Evolutionary conservation across 1,140 invertebrate genomes (phyloP), one percentile per base, ranked within the genome.

Genomic region (Chrysopa pallens): DNA sequence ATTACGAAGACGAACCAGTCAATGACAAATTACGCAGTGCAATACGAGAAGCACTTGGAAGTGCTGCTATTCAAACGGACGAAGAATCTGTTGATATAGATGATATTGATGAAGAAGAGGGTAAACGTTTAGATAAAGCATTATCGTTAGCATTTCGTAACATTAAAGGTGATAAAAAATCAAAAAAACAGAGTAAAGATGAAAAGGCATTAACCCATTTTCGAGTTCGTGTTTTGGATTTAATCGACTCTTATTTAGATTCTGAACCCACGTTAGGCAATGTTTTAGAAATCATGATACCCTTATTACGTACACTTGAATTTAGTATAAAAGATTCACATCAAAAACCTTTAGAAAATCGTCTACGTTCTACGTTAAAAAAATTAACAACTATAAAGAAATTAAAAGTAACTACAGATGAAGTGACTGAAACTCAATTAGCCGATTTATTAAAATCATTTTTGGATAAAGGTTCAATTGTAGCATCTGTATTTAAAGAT

Each of bases 61-160:
- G 62, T 33, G 67, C 66, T 36, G 65, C 63, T 1, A 50, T 57
- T 8, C 64, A 73, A 49, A 68, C 68, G 28, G 77, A 80, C 40
- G 64, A 70, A 17, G 78, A 80, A 55, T 80, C 79, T 45, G 63
- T 84, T 7, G 79, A 85, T 48, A 68, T 83, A 12, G 80, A 86
- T 52, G 68, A 83, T 47, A 75, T 87, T 36, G 68, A 68, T 44
- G 82, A 86, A 50, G 76, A 73, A 47, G 77, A 84, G 56, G 82
- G 82, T 6, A 72, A 75, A 47, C 72, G 72, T 46, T 58, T 85
- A 4, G 73, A 86, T 52, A 61, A 71, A 49, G 76, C 76, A 2
- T 55, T 86, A 17, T 74, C 74, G 1, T 69, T 72, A 36, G 79
- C 78, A 1, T 85, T 86, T 52, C 75, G 68, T 51, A 65, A 74